Evolutionary conservation across 2,888 invertebrate genomes (phyloP).

Genomic region (Diplazon laetatorius): DNA sequence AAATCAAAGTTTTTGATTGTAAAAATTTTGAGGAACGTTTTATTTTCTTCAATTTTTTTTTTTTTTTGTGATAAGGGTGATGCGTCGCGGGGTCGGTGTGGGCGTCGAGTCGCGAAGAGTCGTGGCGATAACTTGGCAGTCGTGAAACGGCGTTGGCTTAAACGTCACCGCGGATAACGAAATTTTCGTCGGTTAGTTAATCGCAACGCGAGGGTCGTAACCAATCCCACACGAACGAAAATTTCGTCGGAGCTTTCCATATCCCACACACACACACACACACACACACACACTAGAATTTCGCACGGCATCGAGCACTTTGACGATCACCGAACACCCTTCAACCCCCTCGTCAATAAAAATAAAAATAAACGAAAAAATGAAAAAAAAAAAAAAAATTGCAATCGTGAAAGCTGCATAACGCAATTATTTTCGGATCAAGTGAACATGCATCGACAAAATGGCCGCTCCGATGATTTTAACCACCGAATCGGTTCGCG

Average conservation of each 20-base stretch:
- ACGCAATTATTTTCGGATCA: conserved; percentile 30
- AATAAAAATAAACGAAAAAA: background rate
- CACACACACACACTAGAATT: no score
- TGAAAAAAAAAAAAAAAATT: conserved; percentile 67
- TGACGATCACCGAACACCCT: conserved; percentile 71
- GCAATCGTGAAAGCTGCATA: conserved; percentile 43
- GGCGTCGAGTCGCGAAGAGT: conserved; percentile 69
- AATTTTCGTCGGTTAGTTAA: conserved; percentile 77
- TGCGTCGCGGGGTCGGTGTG: conserved; percentile 27
- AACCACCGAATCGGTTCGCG: conserved; percentile 21
- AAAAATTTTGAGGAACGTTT: background rate
- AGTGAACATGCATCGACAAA: conserved; percentile 27
- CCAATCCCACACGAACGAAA: conserved; percentile 75
- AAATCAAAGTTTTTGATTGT: background rate
- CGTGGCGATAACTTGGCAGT: conserved; percentile 62
- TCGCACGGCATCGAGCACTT: conserved; percentile 67
- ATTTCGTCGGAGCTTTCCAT: conserved; percentile 65
- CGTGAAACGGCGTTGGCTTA: conserved; percentile 15
- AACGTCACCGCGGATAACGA: conserved; percentile 72
- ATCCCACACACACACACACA: no score
- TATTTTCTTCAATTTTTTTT: no score
- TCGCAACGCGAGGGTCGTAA: conserved; percentile 75
- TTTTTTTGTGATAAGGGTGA: background rate
- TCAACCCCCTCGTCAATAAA: conserved; percentile 24
- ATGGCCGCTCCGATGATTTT: conserved; percentile 18